Evolutionary conservation across 2,113 vertebrate species (phyloP).

Genomic region (Pandion haliaetus): DNA sequence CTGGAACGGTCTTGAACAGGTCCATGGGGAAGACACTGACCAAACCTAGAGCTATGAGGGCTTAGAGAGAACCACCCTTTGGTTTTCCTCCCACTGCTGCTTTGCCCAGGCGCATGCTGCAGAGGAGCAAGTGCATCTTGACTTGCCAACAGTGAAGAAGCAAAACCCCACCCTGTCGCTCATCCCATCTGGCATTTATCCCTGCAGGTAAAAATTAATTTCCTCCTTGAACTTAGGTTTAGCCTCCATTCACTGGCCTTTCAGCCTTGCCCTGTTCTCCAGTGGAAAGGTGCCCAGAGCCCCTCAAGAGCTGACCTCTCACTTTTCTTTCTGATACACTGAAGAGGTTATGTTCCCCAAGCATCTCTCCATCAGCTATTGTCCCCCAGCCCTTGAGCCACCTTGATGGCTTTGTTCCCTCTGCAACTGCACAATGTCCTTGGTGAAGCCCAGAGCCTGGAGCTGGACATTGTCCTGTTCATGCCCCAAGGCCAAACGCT

Average conservation of each 20-base stretch:
- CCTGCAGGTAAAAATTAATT: not conserved
- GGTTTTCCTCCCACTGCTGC: not conserved
- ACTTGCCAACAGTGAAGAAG: not conserved
- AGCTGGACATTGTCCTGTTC: not conserved
- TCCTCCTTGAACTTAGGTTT: not conserved
- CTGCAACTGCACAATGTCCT: not conserved
- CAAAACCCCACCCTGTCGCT: accelerated
- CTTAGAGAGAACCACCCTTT: not conserved
- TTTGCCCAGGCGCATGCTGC: not conserved
- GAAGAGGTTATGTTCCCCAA: not conserved
- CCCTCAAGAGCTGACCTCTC: not conserved
- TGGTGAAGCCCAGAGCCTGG: not conserved
- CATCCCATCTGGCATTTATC: not conserved
- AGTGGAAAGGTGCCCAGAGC: not conserved
- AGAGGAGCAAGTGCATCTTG: not conserved
- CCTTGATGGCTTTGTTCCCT: not conserved
- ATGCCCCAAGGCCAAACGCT: not conserved
- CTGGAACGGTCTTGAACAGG: not conserved
- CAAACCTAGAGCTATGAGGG: not conserved
- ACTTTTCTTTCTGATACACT: not conserved
- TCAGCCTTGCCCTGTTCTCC: not conserved
- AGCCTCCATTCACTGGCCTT: not conserved
- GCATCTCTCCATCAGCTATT: not conserved
- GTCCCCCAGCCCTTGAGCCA: not conserved
- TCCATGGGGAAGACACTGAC: not conserved